Percentiles rank a stretch among this genome's conserved stretches.
Evolutionary conservation across 2,888 invertebrate species (phyloP).

Genomic region (Cephus rjabovi): DNA sequence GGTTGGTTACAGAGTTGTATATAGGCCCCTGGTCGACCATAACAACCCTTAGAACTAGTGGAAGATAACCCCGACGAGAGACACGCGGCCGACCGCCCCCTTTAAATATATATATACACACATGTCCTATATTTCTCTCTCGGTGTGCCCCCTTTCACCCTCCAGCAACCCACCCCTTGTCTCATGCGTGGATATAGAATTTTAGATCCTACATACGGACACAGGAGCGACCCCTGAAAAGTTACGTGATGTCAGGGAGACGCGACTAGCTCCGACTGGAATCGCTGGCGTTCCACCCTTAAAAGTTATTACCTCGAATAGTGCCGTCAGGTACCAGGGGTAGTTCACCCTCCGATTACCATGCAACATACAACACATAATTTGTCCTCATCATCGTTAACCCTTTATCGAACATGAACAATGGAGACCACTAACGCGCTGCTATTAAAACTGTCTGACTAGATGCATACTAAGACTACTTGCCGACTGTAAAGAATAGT

Average conservation of each 20-base stretch:
- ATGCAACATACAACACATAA: background rate
- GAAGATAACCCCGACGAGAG: conserved; percentile 35
- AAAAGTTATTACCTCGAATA: background rate
- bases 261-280: background rate
- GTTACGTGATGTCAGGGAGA: conserved; percentile 20
- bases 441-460: background rate
- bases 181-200: background rate
- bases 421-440: background rate
- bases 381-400: background rate
- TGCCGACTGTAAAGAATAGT: background rate
- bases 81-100: background rate
- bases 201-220: background rate
- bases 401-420: background rate
- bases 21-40: conserved; percentile 32
- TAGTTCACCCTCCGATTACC: background rate
- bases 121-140: background rate
- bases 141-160: background rate
- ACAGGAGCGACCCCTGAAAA: conserved; percentile 24
- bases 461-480: background rate
- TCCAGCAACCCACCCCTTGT: background rate
- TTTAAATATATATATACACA: background rate
- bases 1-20: conserved; percentile 13
- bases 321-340: background rate
- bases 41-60: conserved; percentile 32
- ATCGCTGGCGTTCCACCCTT: background rate